Evolutionary conservation across 2,888 invertebrate species (phyloP).

Genomic region (Ormyrus nitidulus): DNA sequence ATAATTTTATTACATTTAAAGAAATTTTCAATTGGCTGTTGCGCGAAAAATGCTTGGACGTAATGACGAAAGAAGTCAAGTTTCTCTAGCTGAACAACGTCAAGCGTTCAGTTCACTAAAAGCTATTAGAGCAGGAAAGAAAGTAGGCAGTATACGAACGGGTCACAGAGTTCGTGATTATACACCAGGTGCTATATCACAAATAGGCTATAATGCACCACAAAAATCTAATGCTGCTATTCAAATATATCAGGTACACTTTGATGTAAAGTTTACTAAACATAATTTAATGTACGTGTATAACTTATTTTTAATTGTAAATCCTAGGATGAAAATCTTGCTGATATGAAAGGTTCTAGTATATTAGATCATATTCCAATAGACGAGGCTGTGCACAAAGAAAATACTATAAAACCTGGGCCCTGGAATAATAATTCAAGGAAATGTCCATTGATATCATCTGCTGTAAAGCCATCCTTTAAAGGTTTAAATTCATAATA

Average conservation of each 20-base stretch:
- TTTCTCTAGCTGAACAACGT: slow-evolving; percentile 83
- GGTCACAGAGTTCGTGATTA: slow-evolving; percentile 78
- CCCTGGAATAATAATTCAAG: slow-evolving; percentile 80
- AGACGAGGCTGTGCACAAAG: slow-evolving; percentile 79
- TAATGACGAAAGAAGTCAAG: slow-evolving; percentile 76
- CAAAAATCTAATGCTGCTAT: slow-evolving; percentile 78
- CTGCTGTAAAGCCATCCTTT: slow-evolving; percentile 74
- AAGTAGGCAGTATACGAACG: slow-evolving; percentile 78
- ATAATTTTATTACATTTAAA: slow-evolving; percentile 65
- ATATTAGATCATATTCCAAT: slow-evolving; percentile 79
- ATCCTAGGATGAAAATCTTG: slow-evolving; percentile 64
- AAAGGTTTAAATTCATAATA: slow-evolving; percentile 67
- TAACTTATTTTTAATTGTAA: slow-evolving; percentile 4
- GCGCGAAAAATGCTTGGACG: slow-evolving; percentile 83
- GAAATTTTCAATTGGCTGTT: slow-evolving; percentile 85
- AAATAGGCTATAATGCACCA: slow-evolving; percentile 68
- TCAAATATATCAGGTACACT: slow-evolving; percentile 78
- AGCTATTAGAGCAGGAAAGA: slow-evolving; percentile 80
- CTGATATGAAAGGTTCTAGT: slow-evolving; percentile 73
- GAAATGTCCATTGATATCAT: slow-evolving; percentile 70
- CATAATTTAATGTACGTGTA: slow-evolving; percentile 5
- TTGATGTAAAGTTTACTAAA: background rate
- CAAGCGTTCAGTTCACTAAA: slow-evolving; percentile 86
- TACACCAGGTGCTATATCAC: slow-evolving; percentile 78
- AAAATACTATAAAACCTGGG: slow-evolving; percentile 84